phyloP scores from a whole-genome alignment of 1,140 invertebrate genomes.

The Achatina immaculata region DNA sequence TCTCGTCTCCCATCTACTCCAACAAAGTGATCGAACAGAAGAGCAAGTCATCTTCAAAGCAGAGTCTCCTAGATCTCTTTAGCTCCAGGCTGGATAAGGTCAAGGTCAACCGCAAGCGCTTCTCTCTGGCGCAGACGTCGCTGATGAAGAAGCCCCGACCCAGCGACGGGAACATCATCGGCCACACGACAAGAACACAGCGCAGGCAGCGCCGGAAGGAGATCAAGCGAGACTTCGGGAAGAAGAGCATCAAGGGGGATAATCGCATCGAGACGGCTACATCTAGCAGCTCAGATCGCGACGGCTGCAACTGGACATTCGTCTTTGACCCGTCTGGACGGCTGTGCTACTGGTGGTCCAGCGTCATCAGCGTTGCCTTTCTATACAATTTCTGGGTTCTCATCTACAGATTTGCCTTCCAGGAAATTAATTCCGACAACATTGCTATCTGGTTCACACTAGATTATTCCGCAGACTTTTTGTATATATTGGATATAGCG shows the following conservation, averaged over 20 bases:
- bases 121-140: conserved; percentile 58
- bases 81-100: conserved; percentile 76
- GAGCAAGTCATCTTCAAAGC: conserved; percentile 74
- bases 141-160: conserved; percentile 67
- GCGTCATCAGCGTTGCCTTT: conserved; percentile 94
- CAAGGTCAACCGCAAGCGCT: conserved; percentile 66
- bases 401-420: conserved; percentile 97
- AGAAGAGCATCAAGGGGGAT: conserved; percentile 62
- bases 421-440: conserved; percentile 82
- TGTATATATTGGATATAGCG: conserved; percentile 95
- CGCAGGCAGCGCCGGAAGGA: conserved; percentile 67
- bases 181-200: conserved; percentile 59
- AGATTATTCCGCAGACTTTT: conserved; percentile 95
- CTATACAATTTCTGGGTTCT: conserved; percentile 98
- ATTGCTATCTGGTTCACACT: conserved; percentile 95
- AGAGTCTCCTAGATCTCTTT: conserved; percentile 78
- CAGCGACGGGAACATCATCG: conserved; percentile 54
- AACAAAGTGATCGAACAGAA: conserved; percentile 63
- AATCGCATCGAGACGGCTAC: conserved; percentile 58
- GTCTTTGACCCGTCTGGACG: conserved; percentile 72
- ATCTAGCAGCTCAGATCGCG: conserved; percentile 71
- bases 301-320: conserved; percentile 79
- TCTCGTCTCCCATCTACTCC: conserved; percentile 65
- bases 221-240: conserved; percentile 67
- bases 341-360: conserved; percentile 72